Evolutionary conservation across 2,113 vertebrate species (phyloP).

Genomic region (Rhinopithecus roxellana): DNA sequence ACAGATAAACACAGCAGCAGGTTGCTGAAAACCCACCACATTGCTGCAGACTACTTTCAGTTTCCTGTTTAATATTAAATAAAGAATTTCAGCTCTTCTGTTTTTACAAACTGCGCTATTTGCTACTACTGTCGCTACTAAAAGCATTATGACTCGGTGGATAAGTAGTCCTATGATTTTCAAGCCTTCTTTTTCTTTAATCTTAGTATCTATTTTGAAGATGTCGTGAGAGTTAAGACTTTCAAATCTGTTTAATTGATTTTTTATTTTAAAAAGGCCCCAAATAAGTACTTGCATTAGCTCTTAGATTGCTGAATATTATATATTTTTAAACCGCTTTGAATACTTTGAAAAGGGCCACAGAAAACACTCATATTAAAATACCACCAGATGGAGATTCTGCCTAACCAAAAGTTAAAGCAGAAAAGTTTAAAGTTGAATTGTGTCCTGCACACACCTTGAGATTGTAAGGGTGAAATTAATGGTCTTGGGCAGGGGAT

Average conservation of each 20-base stretch:
- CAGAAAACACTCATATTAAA: constrained; percentile 41
- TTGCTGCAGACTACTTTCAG: constrained; percentile 54
- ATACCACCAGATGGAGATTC: constrained; percentile 5
- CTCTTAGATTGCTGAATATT: constrained; percentile 54
- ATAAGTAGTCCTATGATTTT: background rate
- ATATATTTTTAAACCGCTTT: constrained; percentile 65
- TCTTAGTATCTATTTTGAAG: background rate
- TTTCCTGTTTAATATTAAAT: constrained; percentile 72
- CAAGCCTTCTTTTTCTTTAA: background rate
- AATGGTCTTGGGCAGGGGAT: background rate
- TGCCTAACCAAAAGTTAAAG: constrained; percentile 65
- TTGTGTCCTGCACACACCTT: background rate
- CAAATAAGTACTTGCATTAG: constrained; percentile 57
- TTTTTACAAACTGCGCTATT: background rate
- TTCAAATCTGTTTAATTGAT: background rate
- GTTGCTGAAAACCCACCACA: constrained; percentile 11
- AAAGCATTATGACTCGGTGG: background rate
- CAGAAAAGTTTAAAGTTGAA: background rate
- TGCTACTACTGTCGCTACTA: constrained; percentile 22
- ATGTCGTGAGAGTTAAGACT: background rate
- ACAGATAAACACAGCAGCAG: constrained; percentile 1
- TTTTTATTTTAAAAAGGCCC: constrained; percentile 1
- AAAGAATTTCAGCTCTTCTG: constrained; percentile 30
- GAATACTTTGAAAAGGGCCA: constrained; percentile 62
- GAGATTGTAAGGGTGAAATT: background rate